These are phyloP conservation scores for Lutjanus erythropterus DNA, from an alignment of 2,113 vertebrate species.

Conservation along the genomic window DNA sequence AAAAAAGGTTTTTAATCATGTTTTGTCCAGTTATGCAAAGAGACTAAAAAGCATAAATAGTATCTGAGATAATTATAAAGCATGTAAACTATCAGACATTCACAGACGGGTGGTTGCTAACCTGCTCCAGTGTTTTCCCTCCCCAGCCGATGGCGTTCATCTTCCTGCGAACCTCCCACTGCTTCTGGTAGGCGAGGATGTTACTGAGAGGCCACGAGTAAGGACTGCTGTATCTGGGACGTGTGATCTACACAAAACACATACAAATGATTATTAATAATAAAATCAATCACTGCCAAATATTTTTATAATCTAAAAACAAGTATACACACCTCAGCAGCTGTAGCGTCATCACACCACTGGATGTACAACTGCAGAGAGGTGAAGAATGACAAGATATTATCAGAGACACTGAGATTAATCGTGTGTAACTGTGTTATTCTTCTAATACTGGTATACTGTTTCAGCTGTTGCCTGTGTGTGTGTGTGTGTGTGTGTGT, in stretches of 20 bases:
- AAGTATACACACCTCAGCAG: constrained; percentile 86
- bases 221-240: constrained; percentile 85
- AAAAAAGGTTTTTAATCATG: too few relatives aligned
- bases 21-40: not conserved
- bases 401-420: not conserved
- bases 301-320: not conserved
- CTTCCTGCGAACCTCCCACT: constrained; percentile 95
- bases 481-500: constrained; percentile 38
- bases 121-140: constrained; percentile 93
- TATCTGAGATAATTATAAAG: fast-evolving
- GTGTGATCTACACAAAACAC: constrained; percentile 78
- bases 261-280: not conserved
- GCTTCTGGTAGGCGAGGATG: constrained; percentile 93
- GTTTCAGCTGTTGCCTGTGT: not conserved
- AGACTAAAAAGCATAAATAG: not conserved
- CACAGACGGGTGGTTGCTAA: constrained; percentile 57
- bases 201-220: constrained; percentile 86
- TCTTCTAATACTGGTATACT: not conserved
- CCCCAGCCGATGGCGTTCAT: constrained; percentile 98
- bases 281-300: not conserved
- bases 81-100: fast-evolving
- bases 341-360: constrained; percentile 96
- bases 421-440: not conserved
- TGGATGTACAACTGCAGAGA: constrained; percentile 93
- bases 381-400: constrained; percentile 4